Percentiles rank a stretch among this genome's conserved stretches.
Evolutionary conservation across 1,140 invertebrate species (phyloP).

Genomic region (Procambarus clarkii): DNA sequence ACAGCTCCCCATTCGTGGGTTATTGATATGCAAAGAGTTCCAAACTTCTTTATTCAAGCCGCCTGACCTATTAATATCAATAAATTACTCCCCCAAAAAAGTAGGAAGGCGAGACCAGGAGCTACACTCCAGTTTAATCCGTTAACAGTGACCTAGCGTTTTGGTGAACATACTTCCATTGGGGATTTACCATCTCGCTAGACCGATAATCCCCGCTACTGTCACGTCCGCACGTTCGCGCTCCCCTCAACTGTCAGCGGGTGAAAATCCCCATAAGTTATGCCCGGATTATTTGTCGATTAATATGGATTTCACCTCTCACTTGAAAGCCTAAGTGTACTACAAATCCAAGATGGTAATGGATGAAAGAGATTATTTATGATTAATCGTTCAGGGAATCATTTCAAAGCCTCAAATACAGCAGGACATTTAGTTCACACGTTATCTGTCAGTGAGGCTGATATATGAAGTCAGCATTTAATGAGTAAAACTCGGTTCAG

Average conservation of each 20-base stretch:
- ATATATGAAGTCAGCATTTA: background rate
- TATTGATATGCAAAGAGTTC: background rate
- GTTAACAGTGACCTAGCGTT: background rate
- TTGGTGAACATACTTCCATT: background rate
- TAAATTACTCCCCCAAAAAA: background rate
- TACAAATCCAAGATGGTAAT: background rate
- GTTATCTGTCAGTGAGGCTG: background rate
- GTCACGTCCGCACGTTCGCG: background rate
- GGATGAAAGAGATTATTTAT: background rate
- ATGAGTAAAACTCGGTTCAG: background rate
- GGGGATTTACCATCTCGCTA: background rate
- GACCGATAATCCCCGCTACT: background rate
- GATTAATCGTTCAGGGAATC: background rate
- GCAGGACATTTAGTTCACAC: background rate
- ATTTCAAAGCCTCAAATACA: background rate
- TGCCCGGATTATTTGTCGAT: constrained; percentile 8
- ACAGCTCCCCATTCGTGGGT: no score
- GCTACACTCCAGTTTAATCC: background rate
- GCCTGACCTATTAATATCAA: background rate
- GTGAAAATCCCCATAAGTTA: background rate
- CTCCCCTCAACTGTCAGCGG: no score
- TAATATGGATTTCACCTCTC: background rate
- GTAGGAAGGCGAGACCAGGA: background rate
- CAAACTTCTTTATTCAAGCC: background rate
- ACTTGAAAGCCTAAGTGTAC: background rate